Percentiles rank a stretch among this genome's conserved stretches.
phyloP scores from a whole-genome alignment of 2,113 vertebrate species.

The Cephalopterus ornatus region DNA sequence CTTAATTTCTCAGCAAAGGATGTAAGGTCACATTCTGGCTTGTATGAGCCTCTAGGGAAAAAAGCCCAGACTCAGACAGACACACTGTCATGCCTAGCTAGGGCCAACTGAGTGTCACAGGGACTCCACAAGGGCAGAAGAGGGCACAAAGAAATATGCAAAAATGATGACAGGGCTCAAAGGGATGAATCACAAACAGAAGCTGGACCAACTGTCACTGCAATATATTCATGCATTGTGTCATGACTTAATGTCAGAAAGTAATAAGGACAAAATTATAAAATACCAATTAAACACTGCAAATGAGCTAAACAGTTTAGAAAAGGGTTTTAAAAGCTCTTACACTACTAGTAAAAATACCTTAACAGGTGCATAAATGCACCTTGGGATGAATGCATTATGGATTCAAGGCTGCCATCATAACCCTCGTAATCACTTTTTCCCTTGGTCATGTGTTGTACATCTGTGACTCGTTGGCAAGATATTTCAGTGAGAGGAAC shows the following conservation, averaged over 20 bases:
- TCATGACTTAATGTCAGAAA: conserved; percentile 1
- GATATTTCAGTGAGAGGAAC: background rate
- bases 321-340: conserved; percentile 1
- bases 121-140: background rate
- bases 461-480: conserved; percentile 35
- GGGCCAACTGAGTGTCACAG: background rate
- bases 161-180: background rate
- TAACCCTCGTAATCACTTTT: conserved; percentile 35
- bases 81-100: background rate
- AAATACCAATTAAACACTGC: conserved; percentile 36
- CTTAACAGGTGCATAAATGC: conserved; percentile 47
- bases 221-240: background rate
- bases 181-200: background rate
- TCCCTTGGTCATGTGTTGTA: conserved; percentile 19
- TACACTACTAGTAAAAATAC: background rate
- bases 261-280: conserved; percentile 33
- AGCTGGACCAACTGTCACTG: background rate
- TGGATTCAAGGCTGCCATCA: conserved; percentile 16
- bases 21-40: background rate
- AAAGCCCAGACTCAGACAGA: background rate
- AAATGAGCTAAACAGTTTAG: conserved; percentile 21
- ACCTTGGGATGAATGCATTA: conserved; percentile 37
- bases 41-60: background rate
- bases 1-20: background rate
- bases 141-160: background rate